Evolutionary conservation across 1,140 invertebrate genomes (phyloP).

Genomic region (Caenorhabditis latens): DNA sequence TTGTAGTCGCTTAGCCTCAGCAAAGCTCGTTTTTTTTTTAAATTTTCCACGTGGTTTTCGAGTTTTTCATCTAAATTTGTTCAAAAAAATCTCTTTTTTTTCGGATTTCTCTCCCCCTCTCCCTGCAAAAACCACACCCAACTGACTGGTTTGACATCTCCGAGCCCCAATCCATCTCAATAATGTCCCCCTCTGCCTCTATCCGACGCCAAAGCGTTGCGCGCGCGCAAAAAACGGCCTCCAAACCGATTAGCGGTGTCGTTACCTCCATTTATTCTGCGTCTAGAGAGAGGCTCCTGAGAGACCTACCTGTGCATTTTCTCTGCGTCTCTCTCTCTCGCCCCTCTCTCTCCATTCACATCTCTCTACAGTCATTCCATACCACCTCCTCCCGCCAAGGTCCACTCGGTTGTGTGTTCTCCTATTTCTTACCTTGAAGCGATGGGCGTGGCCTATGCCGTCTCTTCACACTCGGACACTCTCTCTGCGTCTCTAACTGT

Average conservation of each 20-base stretch:
- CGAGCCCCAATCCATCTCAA: slow-evolving; percentile 47
- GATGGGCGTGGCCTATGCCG: neutral
- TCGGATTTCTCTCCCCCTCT: neutral
- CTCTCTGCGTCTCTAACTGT: neutral
- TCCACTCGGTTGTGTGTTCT: neutral
- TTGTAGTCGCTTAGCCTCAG: too few species aligned
- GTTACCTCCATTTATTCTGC: slow-evolving; percentile 8
- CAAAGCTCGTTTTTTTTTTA: too few species aligned
- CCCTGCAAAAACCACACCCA: neutral
- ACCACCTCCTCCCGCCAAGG: neutral
- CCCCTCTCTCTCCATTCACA: neutral
- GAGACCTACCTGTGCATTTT: slow-evolving; percentile 9
- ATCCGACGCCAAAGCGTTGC: neutral
- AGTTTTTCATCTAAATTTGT: neutral
- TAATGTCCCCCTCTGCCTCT: neutral
- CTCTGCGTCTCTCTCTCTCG: neutral
- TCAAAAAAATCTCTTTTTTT: neutral
- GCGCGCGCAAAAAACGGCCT: slow-evolving; percentile 35
- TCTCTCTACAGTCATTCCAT: neutral
- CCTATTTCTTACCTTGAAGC: slow-evolving; percentile 23
- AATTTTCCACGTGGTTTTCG: neutral
- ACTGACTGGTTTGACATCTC: neutral
- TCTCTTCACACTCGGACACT: slow-evolving; percentile 22
- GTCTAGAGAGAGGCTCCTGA: neutral
- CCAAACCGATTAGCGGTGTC: slow-evolving; percentile 53